phyloP scores from a whole-genome alignment of 2,888 invertebrate species.

The Cephus spinipes region DNA sequence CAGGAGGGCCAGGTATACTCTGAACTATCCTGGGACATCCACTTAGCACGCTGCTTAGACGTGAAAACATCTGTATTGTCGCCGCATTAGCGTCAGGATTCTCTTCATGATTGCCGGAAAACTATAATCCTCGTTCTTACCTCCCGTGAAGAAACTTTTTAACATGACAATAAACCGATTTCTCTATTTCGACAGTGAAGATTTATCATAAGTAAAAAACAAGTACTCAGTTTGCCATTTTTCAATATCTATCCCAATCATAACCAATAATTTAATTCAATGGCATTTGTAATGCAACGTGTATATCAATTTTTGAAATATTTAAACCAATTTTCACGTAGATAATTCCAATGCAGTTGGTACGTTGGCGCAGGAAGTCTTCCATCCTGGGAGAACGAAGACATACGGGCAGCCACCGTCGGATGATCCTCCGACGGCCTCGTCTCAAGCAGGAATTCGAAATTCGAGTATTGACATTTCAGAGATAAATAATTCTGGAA shows the following conservation, averaged over 20 bases:
- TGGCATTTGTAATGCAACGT: not conserved
- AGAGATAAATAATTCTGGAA: not conserved
- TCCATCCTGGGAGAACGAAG: slow-evolving; percentile 32
- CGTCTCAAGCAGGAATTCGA: slow-evolving; percentile 23
- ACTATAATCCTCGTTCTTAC: slow-evolving; percentile 36
- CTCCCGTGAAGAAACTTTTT: slow-evolving; percentile 24
- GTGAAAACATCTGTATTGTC: slow-evolving; percentile 63
- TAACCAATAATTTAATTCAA: not conserved
- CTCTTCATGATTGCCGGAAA: slow-evolving; percentile 47
- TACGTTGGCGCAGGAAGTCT: slow-evolving; percentile 20
- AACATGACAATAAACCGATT: slow-evolving; percentile 12
- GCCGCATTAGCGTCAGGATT: slow-evolving; percentile 50
- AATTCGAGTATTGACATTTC: not conserved
- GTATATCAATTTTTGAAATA: not conserved
- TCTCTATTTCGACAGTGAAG: not conserved
- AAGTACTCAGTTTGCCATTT: not conserved
- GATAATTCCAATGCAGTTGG: not conserved
- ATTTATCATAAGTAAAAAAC: not conserved
- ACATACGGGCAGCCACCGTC: slow-evolving; percentile 28
- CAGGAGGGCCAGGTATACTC: not conserved
- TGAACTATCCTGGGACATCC: slow-evolving; percentile 40
- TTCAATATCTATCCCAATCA: too few relatives aligned
- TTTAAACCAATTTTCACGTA: not conserved
- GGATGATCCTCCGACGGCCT: slow-evolving; percentile 32
- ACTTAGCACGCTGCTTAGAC: slow-evolving; percentile 62